These are phyloP conservation scores for Sialia sialis DNA, from an alignment of 2,113 vertebrate species.

Conservation along the genomic window DNA sequence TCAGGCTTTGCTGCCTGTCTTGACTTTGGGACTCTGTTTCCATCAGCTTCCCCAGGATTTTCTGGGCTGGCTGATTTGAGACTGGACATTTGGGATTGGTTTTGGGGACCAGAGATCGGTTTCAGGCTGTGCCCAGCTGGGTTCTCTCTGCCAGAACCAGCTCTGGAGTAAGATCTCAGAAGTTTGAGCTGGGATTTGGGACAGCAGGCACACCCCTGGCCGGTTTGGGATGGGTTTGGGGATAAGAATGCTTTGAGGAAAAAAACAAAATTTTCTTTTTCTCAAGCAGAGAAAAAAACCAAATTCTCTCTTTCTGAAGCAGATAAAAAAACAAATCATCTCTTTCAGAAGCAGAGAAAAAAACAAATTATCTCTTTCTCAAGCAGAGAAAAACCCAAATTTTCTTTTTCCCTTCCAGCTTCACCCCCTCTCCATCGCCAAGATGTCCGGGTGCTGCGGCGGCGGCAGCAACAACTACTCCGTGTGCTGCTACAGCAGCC, in stretches of 20 bases:
- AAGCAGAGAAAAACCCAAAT: not conserved
- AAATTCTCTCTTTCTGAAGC: not conserved
- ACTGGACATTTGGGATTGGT: not conserved
- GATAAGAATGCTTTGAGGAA: not conserved
- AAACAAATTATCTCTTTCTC: too few relatives aligned
- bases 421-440: not conserved
- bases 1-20: too few relatives aligned
- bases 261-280: not conserved
- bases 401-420: not conserved
- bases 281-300: not conserved
- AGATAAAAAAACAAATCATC: too few relatives aligned
- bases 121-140: not conserved
- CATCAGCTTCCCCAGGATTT: not conserved
- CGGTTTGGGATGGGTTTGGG: not conserved
- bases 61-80: not conserved
- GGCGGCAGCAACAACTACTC: not conserved
- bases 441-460: not conserved
- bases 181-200: not conserved
- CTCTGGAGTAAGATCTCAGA: not conserved
- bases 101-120: not conserved
- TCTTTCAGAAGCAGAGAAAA: too few relatives aligned
- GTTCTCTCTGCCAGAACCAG: not conserved
- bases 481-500: not conserved
- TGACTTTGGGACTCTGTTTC: too few relatives aligned
- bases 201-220: not conserved